Conservation (phyloP, 2,888 invertebrate genomes). For the Melolontha melolontha region DNA sequence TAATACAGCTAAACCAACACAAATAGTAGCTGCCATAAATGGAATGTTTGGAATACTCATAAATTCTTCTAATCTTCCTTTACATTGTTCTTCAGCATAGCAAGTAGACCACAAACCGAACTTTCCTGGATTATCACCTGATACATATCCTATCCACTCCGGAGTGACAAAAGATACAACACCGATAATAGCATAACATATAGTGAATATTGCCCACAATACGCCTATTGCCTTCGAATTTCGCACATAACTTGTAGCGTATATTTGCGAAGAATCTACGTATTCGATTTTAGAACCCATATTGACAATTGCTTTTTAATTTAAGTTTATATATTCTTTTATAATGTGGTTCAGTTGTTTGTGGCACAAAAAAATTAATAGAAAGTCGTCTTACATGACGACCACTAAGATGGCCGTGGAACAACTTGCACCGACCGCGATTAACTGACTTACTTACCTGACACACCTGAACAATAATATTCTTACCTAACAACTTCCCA, state of each 20-base stretch:
- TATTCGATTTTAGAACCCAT: conserved; percentile 95
- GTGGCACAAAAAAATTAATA: neutral
- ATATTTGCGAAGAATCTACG: conserved; percentile 90
- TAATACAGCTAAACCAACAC: conserved; percentile 87
- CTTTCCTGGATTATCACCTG: conserved; percentile 87
- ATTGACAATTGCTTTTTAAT: conserved; percentile 32
- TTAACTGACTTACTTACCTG: conserved; percentile 42
- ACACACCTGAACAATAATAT: conserved; percentile 40
- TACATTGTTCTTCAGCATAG: conserved; percentile 80
- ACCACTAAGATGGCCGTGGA: conserved; percentile 43
- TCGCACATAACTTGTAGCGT: conserved; percentile 90
- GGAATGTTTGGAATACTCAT: conserved; percentile 81
- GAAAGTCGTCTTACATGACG: conserved; percentile 37
- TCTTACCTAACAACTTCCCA: conserved; percentile 42
- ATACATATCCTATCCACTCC: conserved; percentile 83
- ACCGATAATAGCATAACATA: conserved; percentile 96
- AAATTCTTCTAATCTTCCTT: conserved; percentile 86
- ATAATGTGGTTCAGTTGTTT: neutral
- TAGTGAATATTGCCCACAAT: conserved; percentile 97
- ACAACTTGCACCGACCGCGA: conserved; percentile 40
- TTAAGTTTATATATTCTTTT: neutral
- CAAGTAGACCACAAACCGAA: conserved; percentile 95
- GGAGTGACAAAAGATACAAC: conserved; percentile 97
- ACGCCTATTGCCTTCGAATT: conserved; percentile 96
- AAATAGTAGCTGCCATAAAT: conserved; percentile 87